Evolutionary conservation across 2,888 invertebrate genomes (phyloP).

Genomic region (Teinopalpus imperialis): DNA sequence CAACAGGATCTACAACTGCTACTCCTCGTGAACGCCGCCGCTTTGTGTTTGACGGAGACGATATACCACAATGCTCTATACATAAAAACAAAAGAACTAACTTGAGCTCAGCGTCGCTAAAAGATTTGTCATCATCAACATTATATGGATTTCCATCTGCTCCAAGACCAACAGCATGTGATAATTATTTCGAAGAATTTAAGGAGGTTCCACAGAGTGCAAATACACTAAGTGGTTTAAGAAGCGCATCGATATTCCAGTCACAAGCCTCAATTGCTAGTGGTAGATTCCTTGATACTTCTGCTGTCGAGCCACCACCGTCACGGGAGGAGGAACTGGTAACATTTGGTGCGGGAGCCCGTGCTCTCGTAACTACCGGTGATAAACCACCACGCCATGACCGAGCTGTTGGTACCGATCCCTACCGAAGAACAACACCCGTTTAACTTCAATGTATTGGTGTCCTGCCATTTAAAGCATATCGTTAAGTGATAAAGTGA

Average conservation of each 20-base stretch:
- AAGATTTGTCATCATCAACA: constrained; percentile 80
- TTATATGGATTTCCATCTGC: constrained; percentile 85
- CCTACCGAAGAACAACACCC: constrained; percentile 82
- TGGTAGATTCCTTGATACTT: constrained; percentile 86
- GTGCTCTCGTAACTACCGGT: constrained; percentile 47
- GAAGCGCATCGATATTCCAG: constrained; percentile 76
- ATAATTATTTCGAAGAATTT: constrained; percentile 81
- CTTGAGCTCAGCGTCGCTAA: constrained; percentile 80
- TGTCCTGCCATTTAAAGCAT: constrained; percentile 62
- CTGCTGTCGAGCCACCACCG: constrained; percentile 84
- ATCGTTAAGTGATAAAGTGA: constrained; percentile 74
- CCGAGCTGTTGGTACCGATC: constrained; percentile 78
- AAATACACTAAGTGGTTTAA: constrained; percentile 69
- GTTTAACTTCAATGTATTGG: constrained; percentile 69
- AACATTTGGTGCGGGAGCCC: constrained; percentile 85
- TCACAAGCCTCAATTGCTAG: constrained; percentile 84
- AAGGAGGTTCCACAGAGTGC: constrained; percentile 79
- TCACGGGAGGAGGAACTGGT: constrained; percentile 87
- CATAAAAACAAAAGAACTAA: constrained; percentile 78
- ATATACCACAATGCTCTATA: constrained; percentile 79
- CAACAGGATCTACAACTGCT: constrained; percentile 66
- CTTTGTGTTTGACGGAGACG: constrained; percentile 85
- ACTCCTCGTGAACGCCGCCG: constrained; percentile 81
- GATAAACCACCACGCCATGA: constrained; percentile 60
- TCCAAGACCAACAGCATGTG: constrained; percentile 83